Conservation (phyloP, 2,797 vertebrate species). For the Cryptoblepharus egeriae region DNA sequence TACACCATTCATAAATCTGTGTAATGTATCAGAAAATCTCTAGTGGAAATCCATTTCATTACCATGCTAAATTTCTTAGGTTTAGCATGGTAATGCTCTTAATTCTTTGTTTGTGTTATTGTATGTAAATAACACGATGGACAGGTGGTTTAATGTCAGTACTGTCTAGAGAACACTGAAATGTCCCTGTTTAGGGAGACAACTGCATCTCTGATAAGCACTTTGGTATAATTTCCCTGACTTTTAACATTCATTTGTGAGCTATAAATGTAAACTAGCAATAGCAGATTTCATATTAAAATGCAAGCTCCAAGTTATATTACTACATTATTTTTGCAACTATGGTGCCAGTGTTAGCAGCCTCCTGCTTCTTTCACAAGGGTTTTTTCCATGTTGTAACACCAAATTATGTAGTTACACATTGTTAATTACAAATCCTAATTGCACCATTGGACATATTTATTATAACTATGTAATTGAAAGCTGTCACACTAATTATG, state of each 20-base stretch:
- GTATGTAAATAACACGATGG: not conserved
- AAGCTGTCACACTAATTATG: constrained; percentile 63
- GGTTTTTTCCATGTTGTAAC: constrained; percentile 49
- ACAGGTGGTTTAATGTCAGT: constrained; percentile 1
- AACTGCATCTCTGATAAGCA: not conserved
- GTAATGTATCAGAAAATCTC: not conserved
- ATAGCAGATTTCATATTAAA: constrained; percentile 13
- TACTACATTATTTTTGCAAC: not conserved
- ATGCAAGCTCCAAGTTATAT: not conserved
- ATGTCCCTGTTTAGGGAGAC: not conserved
- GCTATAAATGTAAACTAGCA: constrained; percentile 23
- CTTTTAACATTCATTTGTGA: constrained; percentile 3
- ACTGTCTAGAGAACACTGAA: not conserved
- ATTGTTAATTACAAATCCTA: constrained; percentile 61
- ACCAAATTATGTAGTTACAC: constrained; percentile 63
- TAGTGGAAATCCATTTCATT: not conserved
- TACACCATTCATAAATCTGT: not conserved
- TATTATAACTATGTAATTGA: constrained; percentile 67
- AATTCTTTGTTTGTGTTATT: not conserved
- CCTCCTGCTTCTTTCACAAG: constrained; percentile 13
- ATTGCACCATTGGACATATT: constrained; percentile 62
- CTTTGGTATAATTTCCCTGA: not conserved
- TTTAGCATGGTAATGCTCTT: no score
- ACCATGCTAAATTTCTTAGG: not conserved
- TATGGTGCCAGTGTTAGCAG: not conserved